These are phyloP conservation scores for Lathronympha strigana DNA, from an alignment of 2,888 invertebrate genomes.

Conservation along the genomic window DNA sequence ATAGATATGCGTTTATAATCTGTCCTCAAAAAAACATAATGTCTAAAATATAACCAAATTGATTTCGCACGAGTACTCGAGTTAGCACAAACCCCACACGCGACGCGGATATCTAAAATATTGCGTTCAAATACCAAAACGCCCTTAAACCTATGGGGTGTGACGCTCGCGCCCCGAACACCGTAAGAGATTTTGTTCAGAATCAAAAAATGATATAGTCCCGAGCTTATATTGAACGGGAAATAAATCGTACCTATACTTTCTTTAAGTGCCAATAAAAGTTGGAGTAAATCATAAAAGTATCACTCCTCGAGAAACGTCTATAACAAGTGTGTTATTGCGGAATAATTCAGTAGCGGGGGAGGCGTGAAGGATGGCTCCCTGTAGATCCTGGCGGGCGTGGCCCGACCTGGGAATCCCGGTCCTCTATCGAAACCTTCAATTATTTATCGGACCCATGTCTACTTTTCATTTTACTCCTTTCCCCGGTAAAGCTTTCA, in stretches of 20 bases:
- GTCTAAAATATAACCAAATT: conserved; percentile 15
- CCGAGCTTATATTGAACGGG: conserved; percentile 80
- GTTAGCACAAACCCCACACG: conserved; percentile 12
- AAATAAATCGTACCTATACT: conserved; percentile 80
- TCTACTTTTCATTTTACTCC: conserved; percentile 84
- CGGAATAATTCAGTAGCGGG: conserved; percentile 81
- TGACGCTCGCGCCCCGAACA: conserved; percentile 66
- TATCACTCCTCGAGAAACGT: conserved; percentile 82
- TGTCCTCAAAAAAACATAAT: not conserved
- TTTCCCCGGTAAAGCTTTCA: conserved; percentile 73
- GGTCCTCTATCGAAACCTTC: conserved; percentile 81
- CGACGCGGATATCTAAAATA: conserved; percentile 42
- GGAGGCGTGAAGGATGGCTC: conserved; percentile 80
- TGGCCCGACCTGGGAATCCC: conserved; percentile 73
- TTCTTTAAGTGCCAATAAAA: conserved; percentile 84
- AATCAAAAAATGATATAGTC: conserved; percentile 81
- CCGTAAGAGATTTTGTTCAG: conserved; percentile 68
- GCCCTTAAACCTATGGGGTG: conserved; percentile 60
- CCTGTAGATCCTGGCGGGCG: conserved; percentile 69
- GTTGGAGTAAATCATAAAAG: conserved; percentile 84
- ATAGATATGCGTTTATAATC: not conserved
- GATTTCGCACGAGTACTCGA: conserved; percentile 11
- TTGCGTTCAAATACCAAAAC: conserved; percentile 52
- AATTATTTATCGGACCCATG: conserved; percentile 84
- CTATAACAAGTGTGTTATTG: conserved; percentile 84